These are phyloP conservation scores for Drosophila simulans DNA, from an alignment of 1,140 invertebrate genomes.

Conservation along the genomic window DNA sequence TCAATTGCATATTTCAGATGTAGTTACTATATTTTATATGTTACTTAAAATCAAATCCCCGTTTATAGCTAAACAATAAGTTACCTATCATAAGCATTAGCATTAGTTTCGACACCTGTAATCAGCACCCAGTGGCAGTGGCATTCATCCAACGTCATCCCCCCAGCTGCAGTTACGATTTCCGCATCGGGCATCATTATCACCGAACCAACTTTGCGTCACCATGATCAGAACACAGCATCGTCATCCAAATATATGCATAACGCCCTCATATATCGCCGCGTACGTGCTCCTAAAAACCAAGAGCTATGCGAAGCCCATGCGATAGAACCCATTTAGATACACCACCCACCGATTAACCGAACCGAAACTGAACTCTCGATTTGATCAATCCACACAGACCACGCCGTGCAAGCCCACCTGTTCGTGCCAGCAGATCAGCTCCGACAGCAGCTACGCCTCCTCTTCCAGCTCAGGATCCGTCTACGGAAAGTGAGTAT, in stretches of 20 bases:
- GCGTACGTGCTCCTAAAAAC: constrained; percentile 61
- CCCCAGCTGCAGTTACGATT: constrained; percentile 34
- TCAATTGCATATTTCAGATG: too few relatives aligned
- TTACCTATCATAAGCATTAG: constrained; percentile 6
- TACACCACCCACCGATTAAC: constrained; percentile 46
- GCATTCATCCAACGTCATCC: constrained; percentile 31
- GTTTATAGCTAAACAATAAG: too few relatives aligned
- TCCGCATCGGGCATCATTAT: constrained; percentile 41
- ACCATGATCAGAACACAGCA: constrained; percentile 27
- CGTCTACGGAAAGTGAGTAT: constrained; percentile 56
- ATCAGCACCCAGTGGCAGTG: constrained; percentile 11
- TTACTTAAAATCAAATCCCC: too few relatives aligned
- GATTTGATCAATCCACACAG: constrained; percentile 54
- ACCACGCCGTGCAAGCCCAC: constrained; percentile 70
- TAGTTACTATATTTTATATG: too few relatives aligned
- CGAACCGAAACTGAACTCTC: constrained; percentile 48
- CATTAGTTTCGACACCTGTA: constrained; percentile 13
- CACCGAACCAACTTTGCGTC: constrained; percentile 33
- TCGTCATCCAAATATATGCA: constrained; percentile 3
- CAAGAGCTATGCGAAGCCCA: constrained; percentile 29
- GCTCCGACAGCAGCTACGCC: constrained; percentile 58
- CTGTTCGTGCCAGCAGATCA: constrained; percentile 52
- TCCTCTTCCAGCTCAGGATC: constrained; percentile 37
- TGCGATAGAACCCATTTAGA: constrained; percentile 50
- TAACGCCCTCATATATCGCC: constrained; percentile 52